Evolutionary conservation across 2,797 vertebrate species (phyloP).

Genomic region (Sebastes melanostomus): DNA sequence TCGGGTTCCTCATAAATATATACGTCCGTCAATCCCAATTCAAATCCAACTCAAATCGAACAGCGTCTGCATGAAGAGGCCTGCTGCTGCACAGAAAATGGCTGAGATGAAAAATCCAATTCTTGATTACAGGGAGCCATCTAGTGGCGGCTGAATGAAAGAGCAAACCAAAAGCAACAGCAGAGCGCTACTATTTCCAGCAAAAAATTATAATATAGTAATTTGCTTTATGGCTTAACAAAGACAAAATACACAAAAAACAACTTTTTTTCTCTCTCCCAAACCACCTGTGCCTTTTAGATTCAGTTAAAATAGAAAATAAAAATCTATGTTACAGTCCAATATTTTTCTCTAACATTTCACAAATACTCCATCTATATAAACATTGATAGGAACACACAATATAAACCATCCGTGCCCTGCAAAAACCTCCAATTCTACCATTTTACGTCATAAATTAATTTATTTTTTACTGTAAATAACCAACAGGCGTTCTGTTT

Average conservation of each 20-base stretch:
- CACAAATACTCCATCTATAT: constrained; percentile 88
- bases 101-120: constrained; percentile 43
- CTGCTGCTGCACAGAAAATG: constrained; percentile 61
- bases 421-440: constrained; percentile 57
- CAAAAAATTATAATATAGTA: constrained; percentile 3
- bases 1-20: constrained; percentile 30
- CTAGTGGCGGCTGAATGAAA: constrained; percentile 62
- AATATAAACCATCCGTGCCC: constrained; percentile 58
- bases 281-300: constrained; percentile 46
- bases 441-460: not conserved
- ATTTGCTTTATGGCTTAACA: constrained; percentile 55
- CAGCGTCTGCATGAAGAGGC: constrained; percentile 44
- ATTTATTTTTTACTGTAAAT: not conserved
- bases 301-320: constrained; percentile 65
- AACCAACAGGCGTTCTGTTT: not conserved
- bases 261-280: constrained; percentile 18
- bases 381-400: constrained; percentile 85
- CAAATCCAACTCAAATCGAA: constrained; percentile 62
- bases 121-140: constrained; percentile 61
- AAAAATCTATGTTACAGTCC: constrained; percentile 77
- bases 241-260: constrained; percentile 51
- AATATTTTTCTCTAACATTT: constrained; percentile 90
- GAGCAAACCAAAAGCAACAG: constrained; percentile 19
- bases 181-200: constrained; percentile 30
- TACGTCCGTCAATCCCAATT: constrained; percentile 58